phyloP scores from a whole-genome alignment of 1,140 invertebrate genomes.

The Eupeodes corollae region DNA sequence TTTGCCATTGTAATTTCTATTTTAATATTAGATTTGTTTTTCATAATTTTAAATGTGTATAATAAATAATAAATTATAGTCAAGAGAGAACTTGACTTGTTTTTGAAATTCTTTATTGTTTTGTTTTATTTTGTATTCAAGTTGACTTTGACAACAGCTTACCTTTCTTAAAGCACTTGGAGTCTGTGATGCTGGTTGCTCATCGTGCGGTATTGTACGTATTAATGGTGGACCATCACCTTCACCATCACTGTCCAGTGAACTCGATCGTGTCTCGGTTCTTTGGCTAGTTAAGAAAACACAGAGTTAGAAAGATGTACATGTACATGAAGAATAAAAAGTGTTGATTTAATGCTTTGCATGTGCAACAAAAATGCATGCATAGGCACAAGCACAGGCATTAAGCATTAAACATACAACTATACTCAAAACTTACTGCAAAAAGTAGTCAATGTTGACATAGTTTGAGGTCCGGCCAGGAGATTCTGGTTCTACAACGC shows the following conservation, averaged over 20 bases:
- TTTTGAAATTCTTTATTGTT: not conserved
- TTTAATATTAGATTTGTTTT: no score
- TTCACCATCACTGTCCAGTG: conserved; percentile 39
- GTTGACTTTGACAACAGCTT: not conserved
- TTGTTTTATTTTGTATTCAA: no score
- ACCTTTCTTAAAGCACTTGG: conserved; percentile 33
- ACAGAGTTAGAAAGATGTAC: not conserved
- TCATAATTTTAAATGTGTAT: no score
- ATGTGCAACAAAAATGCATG: not conserved
- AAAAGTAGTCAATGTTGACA: conserved; percentile 82
- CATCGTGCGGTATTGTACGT: conserved; percentile 31
- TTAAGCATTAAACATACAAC: not conserved
- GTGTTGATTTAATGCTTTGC: no score
- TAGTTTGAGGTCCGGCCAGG: conserved; percentile 69
- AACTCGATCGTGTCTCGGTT: conserved; percentile 38
- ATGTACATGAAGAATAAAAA: not conserved
- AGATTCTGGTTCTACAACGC: conserved; percentile 52
- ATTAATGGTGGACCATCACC: conserved; percentile 31
- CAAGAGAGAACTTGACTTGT: not conserved
- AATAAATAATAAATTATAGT: no score
- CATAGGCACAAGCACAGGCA: no score
- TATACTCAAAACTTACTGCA: conserved; percentile 50
- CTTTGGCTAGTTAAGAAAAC: conserved; percentile 22
- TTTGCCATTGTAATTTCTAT: no score
- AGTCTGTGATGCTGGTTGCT: conserved; percentile 30